Evolutionary conservation across 92 coral and sea anemone genomes (phyloP).

Genomic region (Chrysogorgia sp.): DNA sequence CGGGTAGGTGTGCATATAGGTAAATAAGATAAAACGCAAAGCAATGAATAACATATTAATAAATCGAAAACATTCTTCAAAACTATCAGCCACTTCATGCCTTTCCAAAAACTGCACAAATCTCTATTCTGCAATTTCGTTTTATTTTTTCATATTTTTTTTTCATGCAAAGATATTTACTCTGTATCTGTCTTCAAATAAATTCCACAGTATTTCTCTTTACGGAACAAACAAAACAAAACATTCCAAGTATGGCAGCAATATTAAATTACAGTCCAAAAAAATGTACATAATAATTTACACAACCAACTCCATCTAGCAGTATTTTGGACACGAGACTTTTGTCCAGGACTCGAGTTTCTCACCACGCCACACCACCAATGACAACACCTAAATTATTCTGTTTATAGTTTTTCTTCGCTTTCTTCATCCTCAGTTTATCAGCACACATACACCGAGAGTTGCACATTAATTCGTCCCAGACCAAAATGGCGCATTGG

Average conservation of each 20-base stretch:
- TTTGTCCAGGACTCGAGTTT: not conserved
- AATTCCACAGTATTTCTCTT: constrained; percentile 43
- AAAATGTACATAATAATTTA: constrained; percentile 32
- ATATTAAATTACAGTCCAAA: constrained; percentile 22
- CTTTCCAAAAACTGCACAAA: not conserved
- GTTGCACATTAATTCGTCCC: constrained; percentile 24
- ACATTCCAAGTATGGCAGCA: constrained; percentile 2
- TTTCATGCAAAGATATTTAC: constrained; percentile 40
- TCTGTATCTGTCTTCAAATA: constrained; percentile 30
- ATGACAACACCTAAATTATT: not conserved
- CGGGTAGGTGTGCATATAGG: no score
- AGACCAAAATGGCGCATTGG: constrained; percentile 28
- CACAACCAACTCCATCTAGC: constrained; percentile 36
- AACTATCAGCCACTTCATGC: no score
- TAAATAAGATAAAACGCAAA: no score
- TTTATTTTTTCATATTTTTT: constrained; percentile 27
- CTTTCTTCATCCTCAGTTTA: not conserved
- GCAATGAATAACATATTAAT: no score
- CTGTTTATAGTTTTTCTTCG: constrained; percentile 5
- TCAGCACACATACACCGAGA: not conserved
- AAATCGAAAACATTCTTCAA: no score
- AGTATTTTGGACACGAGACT: constrained; percentile 27
- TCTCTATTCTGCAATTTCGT: not conserved
- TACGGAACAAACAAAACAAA: constrained; percentile 1
- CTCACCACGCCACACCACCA: not conserved